These are phyloP conservation scores for Phthorimaea operculella DNA, from an alignment of 1,140 invertebrate species.

Conservation along the genomic window DNA sequence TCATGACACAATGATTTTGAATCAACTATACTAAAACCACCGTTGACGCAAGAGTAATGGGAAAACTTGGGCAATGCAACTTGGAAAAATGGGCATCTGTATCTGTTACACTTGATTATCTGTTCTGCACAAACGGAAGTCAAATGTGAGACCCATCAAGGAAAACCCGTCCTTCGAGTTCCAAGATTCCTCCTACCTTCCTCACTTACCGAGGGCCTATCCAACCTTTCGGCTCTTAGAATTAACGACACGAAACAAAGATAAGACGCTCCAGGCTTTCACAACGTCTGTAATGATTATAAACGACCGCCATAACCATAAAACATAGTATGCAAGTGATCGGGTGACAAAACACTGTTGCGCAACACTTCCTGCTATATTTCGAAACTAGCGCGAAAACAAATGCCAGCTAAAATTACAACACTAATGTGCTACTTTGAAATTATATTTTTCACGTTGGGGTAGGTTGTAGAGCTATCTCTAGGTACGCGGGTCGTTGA, in stretches of 20 bases:
- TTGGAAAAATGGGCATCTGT: no score
- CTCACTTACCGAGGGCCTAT: neutral
- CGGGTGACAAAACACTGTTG: neutral
- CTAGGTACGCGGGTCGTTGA: conserved; percentile 46
- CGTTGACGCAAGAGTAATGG: no score
- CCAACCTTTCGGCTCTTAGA: neutral
- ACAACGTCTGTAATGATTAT: neutral
- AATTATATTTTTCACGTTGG: conserved; percentile 7
- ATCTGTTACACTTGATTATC: no score
- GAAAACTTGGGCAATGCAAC: no score
- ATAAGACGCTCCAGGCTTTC: neutral
- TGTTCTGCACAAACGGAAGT: no score
- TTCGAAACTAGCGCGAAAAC: neutral
- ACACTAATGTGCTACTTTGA: conserved; percentile 1
- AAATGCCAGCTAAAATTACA: neutral
- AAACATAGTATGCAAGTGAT: neutral
- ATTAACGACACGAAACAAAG: neutral
- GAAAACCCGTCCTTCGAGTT: neutral
- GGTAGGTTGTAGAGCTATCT: neutral
- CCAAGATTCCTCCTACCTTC: neutral
- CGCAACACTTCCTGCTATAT: neutral
- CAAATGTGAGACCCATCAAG: no score
- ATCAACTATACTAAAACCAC: no score
- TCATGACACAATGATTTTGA: no score
- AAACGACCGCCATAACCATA: conserved; percentile 2